Evolutionary conservation across 2,113 vertebrate species (phyloP).

Genomic region (Empidonax traillii): DNA sequence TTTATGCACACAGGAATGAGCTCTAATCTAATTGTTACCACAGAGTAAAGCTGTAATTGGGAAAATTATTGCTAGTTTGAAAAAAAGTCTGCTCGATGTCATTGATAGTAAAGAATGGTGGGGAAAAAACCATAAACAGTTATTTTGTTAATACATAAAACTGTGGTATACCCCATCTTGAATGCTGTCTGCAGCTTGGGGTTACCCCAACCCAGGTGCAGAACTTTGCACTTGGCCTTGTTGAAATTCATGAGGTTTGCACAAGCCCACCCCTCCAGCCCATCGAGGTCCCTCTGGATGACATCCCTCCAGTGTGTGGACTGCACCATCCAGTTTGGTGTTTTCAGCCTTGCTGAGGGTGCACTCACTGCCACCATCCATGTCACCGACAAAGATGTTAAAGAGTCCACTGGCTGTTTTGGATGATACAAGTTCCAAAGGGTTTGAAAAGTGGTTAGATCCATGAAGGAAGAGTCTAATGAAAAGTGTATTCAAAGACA

Average conservation of each 20-base stretch:
- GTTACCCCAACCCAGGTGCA: not conserved
- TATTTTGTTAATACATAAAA: not conserved
- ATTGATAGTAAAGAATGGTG: not conserved
- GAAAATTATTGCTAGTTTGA: not conserved
- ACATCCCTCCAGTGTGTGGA: accelerated
- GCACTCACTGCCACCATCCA: accelerated
- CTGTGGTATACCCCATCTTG: not conserved
- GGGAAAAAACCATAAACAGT: accelerated
- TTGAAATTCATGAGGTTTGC: not conserved
- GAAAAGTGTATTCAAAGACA: not conserved
- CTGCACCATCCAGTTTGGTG: not conserved
- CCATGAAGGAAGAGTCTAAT: not conserved
- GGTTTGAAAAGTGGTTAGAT: not conserved
- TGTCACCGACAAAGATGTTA: not conserved
- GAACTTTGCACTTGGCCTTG: too few relatives aligned
- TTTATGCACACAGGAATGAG: not conserved
- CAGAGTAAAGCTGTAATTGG: not conserved
- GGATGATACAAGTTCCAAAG: not conserved
- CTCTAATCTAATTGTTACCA: not conserved
- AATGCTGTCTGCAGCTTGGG: not conserved
- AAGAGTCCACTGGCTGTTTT: not conserved
- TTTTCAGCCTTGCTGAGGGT: not conserved
- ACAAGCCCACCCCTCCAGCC: accelerated
- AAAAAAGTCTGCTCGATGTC: not conserved
- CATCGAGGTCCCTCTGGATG: not conserved